Evolutionary conservation across 92 coral and sea anemone genomes (phyloP).

Genomic region (Galaxea fascicularis): DNA sequence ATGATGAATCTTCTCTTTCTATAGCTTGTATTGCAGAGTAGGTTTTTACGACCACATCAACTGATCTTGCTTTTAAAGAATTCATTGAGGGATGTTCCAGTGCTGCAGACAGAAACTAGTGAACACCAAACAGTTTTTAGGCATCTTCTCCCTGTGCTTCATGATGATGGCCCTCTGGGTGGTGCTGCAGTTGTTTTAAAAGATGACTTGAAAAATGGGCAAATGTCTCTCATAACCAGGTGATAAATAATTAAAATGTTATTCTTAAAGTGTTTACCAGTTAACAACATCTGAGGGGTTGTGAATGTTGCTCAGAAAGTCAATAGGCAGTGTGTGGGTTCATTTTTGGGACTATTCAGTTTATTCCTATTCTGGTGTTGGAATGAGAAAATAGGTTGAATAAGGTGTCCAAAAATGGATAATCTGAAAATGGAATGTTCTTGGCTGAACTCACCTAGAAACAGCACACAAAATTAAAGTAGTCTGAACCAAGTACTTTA

Average conservation of each 20-base stretch:
- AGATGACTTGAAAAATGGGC: constrained; percentile 2
- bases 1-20: neutral
- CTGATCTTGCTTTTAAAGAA: constrained; percentile 10
- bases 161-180: constrained; percentile 27
- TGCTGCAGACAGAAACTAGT: constrained; percentile 3
- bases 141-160: neutral
- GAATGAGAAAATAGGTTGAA: no score
- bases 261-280: neutral
- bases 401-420: no score
- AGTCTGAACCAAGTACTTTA: no score
- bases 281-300: neutral
- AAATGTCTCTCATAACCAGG: constrained; percentile 29
- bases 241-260: neutral
- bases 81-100: constrained; percentile 18
- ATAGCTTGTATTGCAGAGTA: constrained; percentile 32
- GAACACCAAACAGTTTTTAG: constrained; percentile 14
- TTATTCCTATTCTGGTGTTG: no score
- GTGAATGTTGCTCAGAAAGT: no score
- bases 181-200: constrained; percentile 31
- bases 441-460: no score
- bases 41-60: neutral
- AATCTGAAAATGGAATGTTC: no score
- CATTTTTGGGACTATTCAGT: no score
- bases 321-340: no score
- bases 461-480: no score